Evolutionary conservation across 2,888 invertebrate genomes (phyloP).

Genomic region (Apodemia duryi): DNA sequence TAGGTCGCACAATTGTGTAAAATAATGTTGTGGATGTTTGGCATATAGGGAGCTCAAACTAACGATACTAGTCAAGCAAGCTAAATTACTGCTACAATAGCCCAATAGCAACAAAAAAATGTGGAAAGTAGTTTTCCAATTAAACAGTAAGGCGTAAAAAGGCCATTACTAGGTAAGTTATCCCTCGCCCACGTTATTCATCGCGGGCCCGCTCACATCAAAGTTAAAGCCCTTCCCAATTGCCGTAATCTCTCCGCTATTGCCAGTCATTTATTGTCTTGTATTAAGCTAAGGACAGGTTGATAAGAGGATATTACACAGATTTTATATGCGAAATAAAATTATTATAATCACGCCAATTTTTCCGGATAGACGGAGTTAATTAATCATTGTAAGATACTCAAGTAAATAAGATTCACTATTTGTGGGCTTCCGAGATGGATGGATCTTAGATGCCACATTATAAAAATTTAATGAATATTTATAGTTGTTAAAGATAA

Average conservation of each 20-base stretch:
- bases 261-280: conserved; percentile 68
- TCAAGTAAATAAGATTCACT: no score
- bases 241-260: conserved; percentile 66
- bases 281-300: conserved; percentile 17
- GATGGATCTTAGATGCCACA: no score
- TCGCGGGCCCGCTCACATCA: conserved; percentile 9
- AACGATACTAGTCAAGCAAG: neutral
- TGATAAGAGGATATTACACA: conserved; percentile 21
- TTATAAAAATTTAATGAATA: no score
- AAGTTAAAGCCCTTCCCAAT: conserved; percentile 54
- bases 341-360: no score
- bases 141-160: conserved; percentile 10
- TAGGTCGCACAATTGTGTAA: no score
- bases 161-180: conserved; percentile 1
- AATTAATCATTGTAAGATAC: no score
- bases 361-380: no score
- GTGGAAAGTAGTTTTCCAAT: conserved; percentile 7
- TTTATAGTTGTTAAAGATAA: no score
- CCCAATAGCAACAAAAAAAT: neutral
- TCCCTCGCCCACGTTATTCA: conserved; percentile 9
- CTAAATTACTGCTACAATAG: neutral
- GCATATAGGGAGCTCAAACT: neutral
- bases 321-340: no score
- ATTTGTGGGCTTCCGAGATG: no score
- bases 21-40: no score